Percentiles rank a stretch among this genome's conserved stretches.
These are phyloP conservation scores for Sminthopsis crassicaudata DNA, from an alignment of 2,113 vertebrate genomes.

Conservation along the genomic window DNA sequence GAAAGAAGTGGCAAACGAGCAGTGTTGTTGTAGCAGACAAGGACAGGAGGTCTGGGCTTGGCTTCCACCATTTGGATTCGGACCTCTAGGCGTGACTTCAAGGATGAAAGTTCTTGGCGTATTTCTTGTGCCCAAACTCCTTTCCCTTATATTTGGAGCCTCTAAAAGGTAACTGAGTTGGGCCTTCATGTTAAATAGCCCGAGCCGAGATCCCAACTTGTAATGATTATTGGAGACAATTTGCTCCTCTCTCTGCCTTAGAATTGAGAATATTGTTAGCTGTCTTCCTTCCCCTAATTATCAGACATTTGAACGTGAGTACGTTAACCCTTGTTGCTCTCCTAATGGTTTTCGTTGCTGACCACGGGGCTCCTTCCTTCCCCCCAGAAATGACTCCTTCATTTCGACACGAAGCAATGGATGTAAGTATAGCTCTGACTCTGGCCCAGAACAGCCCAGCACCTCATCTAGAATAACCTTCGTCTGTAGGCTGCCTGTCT, in stretches of 20 bases:
- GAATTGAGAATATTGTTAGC: not conserved
- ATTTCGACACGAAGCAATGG: not conserved
- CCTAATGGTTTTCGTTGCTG: not conserved
- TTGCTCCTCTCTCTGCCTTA: not conserved
- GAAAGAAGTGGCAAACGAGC: not conserved
- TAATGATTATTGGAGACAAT: too few species aligned
- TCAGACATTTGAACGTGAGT: not conserved
- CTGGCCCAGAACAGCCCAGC: conserved; percentile 24
- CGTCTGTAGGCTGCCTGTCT: not conserved
- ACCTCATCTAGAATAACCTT: conserved; percentile 37
- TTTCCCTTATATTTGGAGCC: too few species aligned
- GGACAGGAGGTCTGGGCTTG: not conserved
- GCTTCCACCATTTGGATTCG: not conserved
- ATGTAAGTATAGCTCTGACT: conserved; percentile 56
- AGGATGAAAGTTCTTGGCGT: not conserved
- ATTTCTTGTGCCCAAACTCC: not conserved
- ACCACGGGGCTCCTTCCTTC: conserved; percentile 59
- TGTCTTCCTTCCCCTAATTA: not conserved
- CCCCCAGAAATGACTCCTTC: conserved; percentile 37
- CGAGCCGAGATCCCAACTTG: not conserved
- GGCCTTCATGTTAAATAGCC: not conserved
- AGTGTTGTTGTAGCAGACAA: not conserved
- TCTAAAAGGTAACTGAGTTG: not conserved
- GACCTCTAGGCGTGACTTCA: not conserved
- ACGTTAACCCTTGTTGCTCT: not conserved